phyloP scores from a whole-genome alignment of 2,797 vertebrate genomes.

The Pseudochaenichthys georgianus region DNA sequence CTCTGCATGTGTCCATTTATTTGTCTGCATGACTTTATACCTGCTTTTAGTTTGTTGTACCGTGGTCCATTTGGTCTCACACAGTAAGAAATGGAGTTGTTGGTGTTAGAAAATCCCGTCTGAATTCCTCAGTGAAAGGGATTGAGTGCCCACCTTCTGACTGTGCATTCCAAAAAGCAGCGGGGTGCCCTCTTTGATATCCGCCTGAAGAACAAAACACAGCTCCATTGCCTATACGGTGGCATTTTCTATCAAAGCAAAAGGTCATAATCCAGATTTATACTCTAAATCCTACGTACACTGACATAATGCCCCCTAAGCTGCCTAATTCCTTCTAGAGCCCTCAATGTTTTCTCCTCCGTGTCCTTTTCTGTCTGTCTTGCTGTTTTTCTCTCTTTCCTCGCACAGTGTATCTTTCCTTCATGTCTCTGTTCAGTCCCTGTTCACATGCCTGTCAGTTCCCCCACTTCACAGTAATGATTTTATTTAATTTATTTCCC shows the following conservation, averaged over 20 bases:
- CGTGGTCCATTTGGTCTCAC: constrained; percentile 46
- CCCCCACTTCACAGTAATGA: constrained; percentile 65
- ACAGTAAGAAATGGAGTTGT: constrained; percentile 41
- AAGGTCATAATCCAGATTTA: constrained; percentile 87
- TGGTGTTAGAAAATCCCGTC: constrained; percentile 63
- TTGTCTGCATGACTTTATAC: constrained; percentile 8
- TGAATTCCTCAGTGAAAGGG: constrained; percentile 61
- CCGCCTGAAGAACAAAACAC: constrained; percentile 73
- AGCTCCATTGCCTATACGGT: constrained; percentile 75
- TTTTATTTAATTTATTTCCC: constrained; percentile 48
- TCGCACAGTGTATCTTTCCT: constrained; percentile 44
- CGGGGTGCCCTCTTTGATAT: constrained; percentile 74
- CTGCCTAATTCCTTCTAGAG: constrained; percentile 86
- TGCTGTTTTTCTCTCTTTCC: constrained; percentile 35
- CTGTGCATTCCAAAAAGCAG: constrained; percentile 66
- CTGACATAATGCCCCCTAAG: constrained; percentile 89
- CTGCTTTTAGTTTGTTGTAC: constrained; percentile 10
- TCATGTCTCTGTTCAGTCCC: constrained; percentile 45
- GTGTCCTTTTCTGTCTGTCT: constrained; percentile 59
- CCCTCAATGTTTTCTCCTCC: constrained; percentile 71
- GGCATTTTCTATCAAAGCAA: constrained; percentile 85
- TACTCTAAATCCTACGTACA: constrained; percentile 87
- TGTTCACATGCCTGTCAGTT: constrained; percentile 61
- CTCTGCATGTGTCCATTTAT: constrained; percentile 5
- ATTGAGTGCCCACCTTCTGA: constrained; percentile 71